These are phyloP conservation scores for Sylvilagus bachmani DNA, from an alignment of 2,113 vertebrate genomes.

Conservation along the genomic window DNA sequence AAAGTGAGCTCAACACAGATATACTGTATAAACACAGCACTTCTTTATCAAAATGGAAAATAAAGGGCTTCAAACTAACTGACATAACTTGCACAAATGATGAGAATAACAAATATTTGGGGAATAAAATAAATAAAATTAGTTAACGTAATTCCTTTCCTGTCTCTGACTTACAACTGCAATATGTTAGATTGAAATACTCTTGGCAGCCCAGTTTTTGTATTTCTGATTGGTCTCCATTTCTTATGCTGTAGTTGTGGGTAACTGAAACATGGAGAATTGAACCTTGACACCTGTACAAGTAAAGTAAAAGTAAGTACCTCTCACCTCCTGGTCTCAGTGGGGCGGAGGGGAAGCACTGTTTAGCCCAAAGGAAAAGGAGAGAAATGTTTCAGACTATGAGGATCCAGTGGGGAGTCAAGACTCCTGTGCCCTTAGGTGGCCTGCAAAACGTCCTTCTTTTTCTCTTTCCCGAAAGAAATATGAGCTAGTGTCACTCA, in stretches of 20 bases:
- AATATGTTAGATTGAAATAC: not conserved
- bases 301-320: not conserved
- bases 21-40: not conserved
- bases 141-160: not conserved
- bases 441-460: accelerated
- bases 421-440: not conserved
- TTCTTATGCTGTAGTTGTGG: not conserved
- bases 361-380: not conserved
- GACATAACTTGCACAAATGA: not conserved
- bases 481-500: not conserved
- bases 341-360: not conserved
- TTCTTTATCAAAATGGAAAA: not conserved
- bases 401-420: not conserved
- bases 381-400: not conserved
- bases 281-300: not conserved
- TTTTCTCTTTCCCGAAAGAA: not conserved
- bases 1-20: not conserved
- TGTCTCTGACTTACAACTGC: constrained; percentile 3
- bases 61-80: not conserved
- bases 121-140: not conserved
- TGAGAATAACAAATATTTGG: not conserved
- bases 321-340: not conserved
- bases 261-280: not conserved
- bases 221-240: not conserved
- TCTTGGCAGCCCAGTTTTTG: not conserved